Conservation (phyloP, 2,797 vertebrate species). For the Liasis olivaceus region DNA sequence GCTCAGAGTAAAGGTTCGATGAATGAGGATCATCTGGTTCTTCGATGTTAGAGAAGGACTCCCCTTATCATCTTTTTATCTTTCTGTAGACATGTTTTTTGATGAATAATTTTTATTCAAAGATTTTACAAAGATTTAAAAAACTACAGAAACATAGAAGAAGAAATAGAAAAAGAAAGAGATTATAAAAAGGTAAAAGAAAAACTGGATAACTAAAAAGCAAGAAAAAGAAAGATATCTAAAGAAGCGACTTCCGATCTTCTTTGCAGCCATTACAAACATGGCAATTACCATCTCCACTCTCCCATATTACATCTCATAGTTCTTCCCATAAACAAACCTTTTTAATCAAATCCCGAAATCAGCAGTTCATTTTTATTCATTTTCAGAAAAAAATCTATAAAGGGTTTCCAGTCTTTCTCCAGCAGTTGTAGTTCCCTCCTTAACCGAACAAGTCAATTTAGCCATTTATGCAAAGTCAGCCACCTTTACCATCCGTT, state of each 20-base stretch:
- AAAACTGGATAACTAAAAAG: background rate
- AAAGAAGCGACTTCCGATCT: background rate
- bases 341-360: background rate
- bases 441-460: background rate
- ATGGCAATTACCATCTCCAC: background rate
- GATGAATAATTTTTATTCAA: background rate
- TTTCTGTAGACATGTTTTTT: background rate
- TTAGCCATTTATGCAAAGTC: background rate
- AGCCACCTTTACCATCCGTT: background rate
- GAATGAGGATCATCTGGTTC: background rate
- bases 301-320: background rate
- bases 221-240: background rate
- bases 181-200: background rate
- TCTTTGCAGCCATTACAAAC: background rate
- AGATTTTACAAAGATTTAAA: background rate
- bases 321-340: background rate
- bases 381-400: background rate
- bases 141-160: background rate
- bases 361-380: background rate
- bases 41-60: background rate
- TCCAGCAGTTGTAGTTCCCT: background rate
- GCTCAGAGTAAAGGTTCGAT: background rate
- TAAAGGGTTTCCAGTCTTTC: background rate
- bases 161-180: background rate
- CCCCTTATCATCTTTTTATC: background rate